Evolutionary conservation across 2,797 vertebrate species (phyloP), one percentile per base, ranked within the genome.

Genomic region (Apodemus agrarius): DNA sequence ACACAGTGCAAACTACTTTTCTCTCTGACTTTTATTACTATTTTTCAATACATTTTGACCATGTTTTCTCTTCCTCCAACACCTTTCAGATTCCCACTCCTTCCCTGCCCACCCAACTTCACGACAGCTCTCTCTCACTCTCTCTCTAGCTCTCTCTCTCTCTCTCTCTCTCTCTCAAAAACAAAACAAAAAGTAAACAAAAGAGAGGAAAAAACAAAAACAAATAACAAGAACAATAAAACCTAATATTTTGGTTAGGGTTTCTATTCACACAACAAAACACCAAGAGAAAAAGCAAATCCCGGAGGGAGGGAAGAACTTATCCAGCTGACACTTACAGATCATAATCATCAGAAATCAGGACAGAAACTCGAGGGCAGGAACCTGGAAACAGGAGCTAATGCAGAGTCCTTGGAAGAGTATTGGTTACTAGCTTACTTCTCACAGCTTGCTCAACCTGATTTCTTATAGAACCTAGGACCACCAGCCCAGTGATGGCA

Each of bases 301-400:
- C 1, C 1, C 0, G 4, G 4, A 43, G 37, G 21, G 43, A 26
- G 37, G 21, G 43, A 26, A 75, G 37, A 21, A 1, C 13, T 26
- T 26, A 12, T 13, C 26, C 24, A 43, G 22, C 74, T 75, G 24
- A 75, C 37, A 43, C 22, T 43, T 43, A 40, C 74, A 74, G n/a
- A 40, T 40, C 72, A 43, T 26, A 40, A 19, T 11, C 69, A 22
- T 74, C 24, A 43, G 40, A 75, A 43, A 12, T 26, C 74, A 75
- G 22, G 69, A 14, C 22, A 75, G 22, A 12, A 75, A 43, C 24
- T 43, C 40, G 26, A 43, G 40, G 40, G 22, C 37, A 75, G 37
- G 22, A 11, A 14, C 74, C 37, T 2, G 40, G 74, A 75, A 43
- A 26, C 40, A 43, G 21, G 40, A 75, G 37, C 74, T 26, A 1